phyloP scores from a whole-genome alignment of 2,888 invertebrate species.

The Pristionchus fissidentatus region DNA sequence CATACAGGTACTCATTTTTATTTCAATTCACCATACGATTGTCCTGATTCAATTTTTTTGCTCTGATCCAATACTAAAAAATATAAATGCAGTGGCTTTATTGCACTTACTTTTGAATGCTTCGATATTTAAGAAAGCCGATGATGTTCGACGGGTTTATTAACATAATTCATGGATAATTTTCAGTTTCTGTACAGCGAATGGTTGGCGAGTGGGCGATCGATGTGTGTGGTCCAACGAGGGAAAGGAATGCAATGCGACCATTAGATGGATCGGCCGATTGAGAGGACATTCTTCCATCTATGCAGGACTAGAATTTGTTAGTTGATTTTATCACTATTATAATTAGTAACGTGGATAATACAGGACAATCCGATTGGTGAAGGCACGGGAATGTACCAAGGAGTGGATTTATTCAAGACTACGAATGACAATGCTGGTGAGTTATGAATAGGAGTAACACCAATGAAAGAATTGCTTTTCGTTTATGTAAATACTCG shows the following conservation, averaged over 20 bases:
- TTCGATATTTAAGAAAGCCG: too few species aligned
- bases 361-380: constrained; percentile 37
- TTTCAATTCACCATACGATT: too few species aligned
- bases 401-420: constrained; percentile 39
- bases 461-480: too few species aligned
- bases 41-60: too few species aligned
- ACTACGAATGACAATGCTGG: constrained; percentile 28
- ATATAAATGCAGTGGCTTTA: too few species aligned
- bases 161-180: too few species aligned
- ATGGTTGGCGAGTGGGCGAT: constrained; percentile 75
- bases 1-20: too few species aligned
- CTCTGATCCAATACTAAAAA: too few species aligned
- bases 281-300: constrained; percentile 77
- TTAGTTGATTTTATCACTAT: constrained; percentile 75
- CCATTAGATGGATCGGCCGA: constrained; percentile 21
- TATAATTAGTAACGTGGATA: background rate
- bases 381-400: constrained; percentile 47
- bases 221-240: constrained; percentile 79
- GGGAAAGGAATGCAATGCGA: constrained; percentile 67
- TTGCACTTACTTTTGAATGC: too few species aligned
- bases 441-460: too few species aligned
- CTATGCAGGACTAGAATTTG: constrained; percentile 80
- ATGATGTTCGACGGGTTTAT: too few species aligned
- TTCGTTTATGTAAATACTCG: background rate
- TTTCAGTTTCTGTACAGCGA: too few species aligned